Conservation (phyloP, 2,113 vertebrate genomes). For the Coptodon rendalli region DNA sequence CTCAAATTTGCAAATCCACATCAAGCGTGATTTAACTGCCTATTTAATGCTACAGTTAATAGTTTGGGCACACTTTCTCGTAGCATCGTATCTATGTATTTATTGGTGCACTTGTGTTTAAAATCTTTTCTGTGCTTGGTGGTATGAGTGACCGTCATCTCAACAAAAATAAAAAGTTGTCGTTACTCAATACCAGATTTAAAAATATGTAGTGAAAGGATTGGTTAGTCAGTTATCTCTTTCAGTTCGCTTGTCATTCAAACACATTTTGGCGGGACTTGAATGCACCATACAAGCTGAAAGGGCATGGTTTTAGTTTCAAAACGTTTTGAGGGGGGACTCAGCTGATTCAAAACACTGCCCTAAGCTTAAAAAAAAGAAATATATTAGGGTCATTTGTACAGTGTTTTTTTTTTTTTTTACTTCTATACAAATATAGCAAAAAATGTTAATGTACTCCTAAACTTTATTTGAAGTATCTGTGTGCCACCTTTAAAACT, state of each 20-base stretch:
- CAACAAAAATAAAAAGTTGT: not conserved
- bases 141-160: not conserved
- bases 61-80: not conserved
- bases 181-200: not conserved
- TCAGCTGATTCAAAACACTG: not conserved
- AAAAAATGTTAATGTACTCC: not conserved
- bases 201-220: not conserved
- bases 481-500: not conserved
- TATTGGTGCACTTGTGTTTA: not conserved
- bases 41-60: not conserved
- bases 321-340: not conserved
- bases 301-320: not conserved
- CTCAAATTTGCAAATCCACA: not conserved
- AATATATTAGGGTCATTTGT: not conserved
- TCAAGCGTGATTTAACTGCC: not conserved
- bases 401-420: not conserved
- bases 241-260: not conserved
- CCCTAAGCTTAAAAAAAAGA: not conserved
- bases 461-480: not conserved
- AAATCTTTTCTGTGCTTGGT: not conserved
- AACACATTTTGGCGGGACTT: not conserved
- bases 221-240: not conserved
- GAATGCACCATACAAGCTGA: not conserved
- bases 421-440: not conserved
- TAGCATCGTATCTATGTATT: not conserved